Percentiles rank a stretch among this genome's conserved stretches.
These are phyloP conservation scores for Sinella curviseta DNA, from an alignment of 1,140 invertebrate species.

Conservation along the genomic window DNA sequence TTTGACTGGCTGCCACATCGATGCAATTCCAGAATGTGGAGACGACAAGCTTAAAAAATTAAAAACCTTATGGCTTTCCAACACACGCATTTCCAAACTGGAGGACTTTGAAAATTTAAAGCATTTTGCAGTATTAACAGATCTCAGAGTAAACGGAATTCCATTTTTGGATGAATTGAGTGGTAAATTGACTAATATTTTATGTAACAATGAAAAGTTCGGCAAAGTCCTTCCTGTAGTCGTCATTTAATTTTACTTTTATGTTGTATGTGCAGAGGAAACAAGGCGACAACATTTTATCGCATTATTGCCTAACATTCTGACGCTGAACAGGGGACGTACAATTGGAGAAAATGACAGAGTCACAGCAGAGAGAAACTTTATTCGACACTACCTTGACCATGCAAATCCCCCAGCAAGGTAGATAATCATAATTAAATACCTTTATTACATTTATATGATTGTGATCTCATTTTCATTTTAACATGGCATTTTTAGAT, in stretches of 20 bases:
- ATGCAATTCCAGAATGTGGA: background rate
- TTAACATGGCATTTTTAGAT: conserved; percentile 4
- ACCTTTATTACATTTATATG: background rate
- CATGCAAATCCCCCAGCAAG: background rate
- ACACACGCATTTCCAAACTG: background rate
- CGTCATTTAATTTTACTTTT: background rate
- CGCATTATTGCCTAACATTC: conserved; percentile 9
- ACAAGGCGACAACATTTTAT: conserved; percentile 5
- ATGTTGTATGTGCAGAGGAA: no score
- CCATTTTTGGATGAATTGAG: background rate
- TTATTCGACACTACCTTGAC: conserved; percentile 13
- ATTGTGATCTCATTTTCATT: background rate
- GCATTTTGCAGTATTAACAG: background rate
- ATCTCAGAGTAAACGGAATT: background rate
- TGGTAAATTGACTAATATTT: background rate
- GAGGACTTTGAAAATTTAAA: conserved; percentile 8
- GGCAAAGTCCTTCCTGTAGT: no score
- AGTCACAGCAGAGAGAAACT: conserved; percentile 4
- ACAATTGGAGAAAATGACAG: background rate
- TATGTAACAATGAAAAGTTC: no score
- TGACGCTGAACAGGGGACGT: background rate
- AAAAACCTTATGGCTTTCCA: background rate
- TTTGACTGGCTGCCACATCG: background rate
- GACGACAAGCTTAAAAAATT: background rate
- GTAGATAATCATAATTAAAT: background rate